Evolutionary conservation across 2,797 vertebrate species (phyloP).

Genomic region (Liparis tanakae): DNA sequence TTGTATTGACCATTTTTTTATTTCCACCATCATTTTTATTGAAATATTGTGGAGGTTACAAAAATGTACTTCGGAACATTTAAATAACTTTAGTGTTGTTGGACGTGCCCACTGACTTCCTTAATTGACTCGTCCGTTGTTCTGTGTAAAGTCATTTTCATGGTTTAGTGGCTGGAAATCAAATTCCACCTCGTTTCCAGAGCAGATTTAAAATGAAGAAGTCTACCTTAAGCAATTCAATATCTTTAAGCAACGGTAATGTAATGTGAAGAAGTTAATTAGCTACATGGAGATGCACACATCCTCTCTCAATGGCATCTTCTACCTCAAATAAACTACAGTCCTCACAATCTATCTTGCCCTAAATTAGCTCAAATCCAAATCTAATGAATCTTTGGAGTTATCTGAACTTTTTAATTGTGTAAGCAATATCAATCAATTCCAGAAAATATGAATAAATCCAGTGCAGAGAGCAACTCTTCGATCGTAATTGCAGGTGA

Average conservation of each 20-base stretch:
- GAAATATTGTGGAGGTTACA: background rate
- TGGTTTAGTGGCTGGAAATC: slow-evolving; percentile 54
- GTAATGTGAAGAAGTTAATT: slow-evolving; percentile 42
- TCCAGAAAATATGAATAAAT: background rate
- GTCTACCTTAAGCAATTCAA: slow-evolving; percentile 47
- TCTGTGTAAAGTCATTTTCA: slow-evolving; percentile 47
- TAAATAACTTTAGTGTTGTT: slow-evolving; percentile 21
- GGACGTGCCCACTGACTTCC: slow-evolving; percentile 1
- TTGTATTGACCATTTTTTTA: background rate
- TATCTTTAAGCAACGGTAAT: slow-evolving; percentile 40
- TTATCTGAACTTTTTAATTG: background rate
- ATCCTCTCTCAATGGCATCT: background rate
- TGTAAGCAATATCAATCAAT: background rate
- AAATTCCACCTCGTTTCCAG: slow-evolving; percentile 48
- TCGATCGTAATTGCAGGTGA: slow-evolving; percentile 83
- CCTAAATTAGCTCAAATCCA: background rate
- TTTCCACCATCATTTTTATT: background rate
- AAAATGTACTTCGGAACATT: slow-evolving; percentile 8
- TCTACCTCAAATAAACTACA: background rate
- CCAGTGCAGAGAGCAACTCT: background rate
- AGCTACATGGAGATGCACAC: background rate
- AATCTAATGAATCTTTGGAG: background rate
- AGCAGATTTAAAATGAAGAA: slow-evolving; percentile 47
- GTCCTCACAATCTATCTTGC: background rate
- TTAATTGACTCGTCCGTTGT: slow-evolving; percentile 25